Percentiles rank a stretch among this genome's conserved stretches.
Evolutionary conservation across 2,797 vertebrate species (phyloP).

Genomic region (Phoeniculus purpureus): DNA sequence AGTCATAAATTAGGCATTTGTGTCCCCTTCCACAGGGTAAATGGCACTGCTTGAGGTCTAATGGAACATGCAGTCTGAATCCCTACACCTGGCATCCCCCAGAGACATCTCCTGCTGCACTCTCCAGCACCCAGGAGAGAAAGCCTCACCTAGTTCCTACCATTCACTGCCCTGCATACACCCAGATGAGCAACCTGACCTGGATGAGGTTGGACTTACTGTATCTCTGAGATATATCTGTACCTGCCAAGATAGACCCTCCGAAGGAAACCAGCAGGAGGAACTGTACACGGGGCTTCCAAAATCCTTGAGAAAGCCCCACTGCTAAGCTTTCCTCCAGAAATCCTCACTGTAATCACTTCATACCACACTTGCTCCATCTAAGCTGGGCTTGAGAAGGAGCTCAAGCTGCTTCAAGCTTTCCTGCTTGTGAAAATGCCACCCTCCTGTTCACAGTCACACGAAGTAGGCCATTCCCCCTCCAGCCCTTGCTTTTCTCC

Average conservation of each 20-base stretch:
- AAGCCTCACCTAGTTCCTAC: neutral
- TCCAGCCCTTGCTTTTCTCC: neutral
- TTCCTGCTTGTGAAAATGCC: neutral
- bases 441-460: neutral
- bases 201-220: neutral
- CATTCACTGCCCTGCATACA: accelerated
- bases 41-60: neutral
- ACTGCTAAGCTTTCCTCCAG: neutral
- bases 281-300: neutral
- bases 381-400: neutral
- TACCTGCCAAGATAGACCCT: neutral
- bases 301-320: neutral
- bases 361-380: neutral
- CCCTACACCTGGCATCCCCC: neutral
- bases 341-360: neutral
- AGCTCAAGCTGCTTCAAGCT: neutral
- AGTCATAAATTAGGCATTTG: neutral
- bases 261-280: neutral
- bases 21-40: neutral
- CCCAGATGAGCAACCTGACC: neutral
- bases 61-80: neutral
- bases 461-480: accelerated
- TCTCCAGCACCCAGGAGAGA: neutral
- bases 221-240: neutral
- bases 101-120: neutral